Evolutionary conservation across 2,888 invertebrate species (phyloP).

Genomic region (Chloroclysta siterata): DNA sequence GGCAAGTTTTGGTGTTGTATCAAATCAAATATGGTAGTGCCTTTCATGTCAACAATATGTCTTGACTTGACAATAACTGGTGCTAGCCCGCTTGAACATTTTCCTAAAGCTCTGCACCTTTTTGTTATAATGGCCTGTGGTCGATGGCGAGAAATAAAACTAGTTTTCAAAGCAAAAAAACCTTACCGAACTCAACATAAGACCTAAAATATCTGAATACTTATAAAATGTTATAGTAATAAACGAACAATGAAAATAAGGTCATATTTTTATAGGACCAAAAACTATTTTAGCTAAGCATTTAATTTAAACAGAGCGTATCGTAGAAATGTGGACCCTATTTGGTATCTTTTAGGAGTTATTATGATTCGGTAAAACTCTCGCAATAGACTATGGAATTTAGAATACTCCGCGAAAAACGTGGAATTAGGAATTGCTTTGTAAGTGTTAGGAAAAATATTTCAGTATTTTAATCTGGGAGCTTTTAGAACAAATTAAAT

Average conservation of each 20-base stretch:
- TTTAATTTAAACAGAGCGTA: background rate
- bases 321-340: background rate
- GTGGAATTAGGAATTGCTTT: slow-evolving; percentile 16
- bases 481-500: background rate
- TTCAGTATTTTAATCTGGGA: slow-evolving; percentile 8
- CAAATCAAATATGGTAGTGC: too few species aligned
- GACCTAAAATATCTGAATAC: background rate
- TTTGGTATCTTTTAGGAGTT: background rate
- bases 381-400: slow-evolving; percentile 11
- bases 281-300: slow-evolving; percentile 6
- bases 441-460: slow-evolving; percentile 11
- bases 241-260: background rate
- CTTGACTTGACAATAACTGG: background rate
- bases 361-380: slow-evolving; percentile 1
- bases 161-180: slow-evolving; percentile 4
- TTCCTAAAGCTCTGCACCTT: slow-evolving; percentile 18
- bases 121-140: slow-evolving; percentile 13
- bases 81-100: slow-evolving; percentile 1
- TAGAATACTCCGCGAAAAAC: slow-evolving; percentile 15
- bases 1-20: too few species aligned
- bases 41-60: background rate
- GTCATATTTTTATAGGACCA: background rate
- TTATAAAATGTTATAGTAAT: background rate
- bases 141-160: slow-evolving; percentile 14
- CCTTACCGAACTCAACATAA: background rate